phyloP scores from a whole-genome alignment of 2,113 vertebrate species.

The Haemorhous mexicanus region DNA sequence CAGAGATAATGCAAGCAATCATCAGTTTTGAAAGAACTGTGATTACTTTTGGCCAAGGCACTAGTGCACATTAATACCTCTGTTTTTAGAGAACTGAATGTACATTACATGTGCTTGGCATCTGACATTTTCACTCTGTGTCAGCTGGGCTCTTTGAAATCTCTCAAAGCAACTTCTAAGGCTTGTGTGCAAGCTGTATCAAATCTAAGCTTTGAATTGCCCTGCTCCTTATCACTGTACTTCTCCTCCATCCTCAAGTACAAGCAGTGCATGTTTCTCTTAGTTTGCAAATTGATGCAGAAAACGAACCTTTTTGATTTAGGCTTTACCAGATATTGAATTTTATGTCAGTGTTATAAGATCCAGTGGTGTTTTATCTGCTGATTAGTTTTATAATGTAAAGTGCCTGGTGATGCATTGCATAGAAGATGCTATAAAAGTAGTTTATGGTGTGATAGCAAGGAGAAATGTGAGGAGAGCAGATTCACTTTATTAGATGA shows the following conservation, averaged over 20 bases:
- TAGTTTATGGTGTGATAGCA: constrained; percentile 47
- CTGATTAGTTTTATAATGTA: constrained; percentile 56
- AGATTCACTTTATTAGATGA: constrained; percentile 40
- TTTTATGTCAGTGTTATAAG: constrained; percentile 18
- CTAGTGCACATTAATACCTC: background rate
- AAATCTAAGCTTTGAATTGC: background rate
- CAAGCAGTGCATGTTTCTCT: background rate
- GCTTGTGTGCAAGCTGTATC: background rate
- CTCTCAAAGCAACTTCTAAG: background rate
- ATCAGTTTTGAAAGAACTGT: background rate
- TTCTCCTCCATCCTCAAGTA: background rate
- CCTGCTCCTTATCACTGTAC: background rate
- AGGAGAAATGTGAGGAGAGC: constrained; percentile 18
- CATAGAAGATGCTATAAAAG: constrained; percentile 40
- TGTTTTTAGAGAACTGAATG: background rate
- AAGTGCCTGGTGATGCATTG: constrained; percentile 29
- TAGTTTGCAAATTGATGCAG: background rate
- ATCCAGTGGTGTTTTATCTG: constrained; percentile 38
- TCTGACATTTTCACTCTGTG: background rate
- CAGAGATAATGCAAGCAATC: background rate
- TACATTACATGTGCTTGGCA: background rate
- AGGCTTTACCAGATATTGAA: background rate
- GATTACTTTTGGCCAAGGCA: background rate
- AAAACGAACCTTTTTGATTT: constrained; percentile 15
- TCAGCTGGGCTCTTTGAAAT: background rate